Base-by-base conservation (phyloP, 2,113 vertebrate species). In the Ailurus styani region DNA sequence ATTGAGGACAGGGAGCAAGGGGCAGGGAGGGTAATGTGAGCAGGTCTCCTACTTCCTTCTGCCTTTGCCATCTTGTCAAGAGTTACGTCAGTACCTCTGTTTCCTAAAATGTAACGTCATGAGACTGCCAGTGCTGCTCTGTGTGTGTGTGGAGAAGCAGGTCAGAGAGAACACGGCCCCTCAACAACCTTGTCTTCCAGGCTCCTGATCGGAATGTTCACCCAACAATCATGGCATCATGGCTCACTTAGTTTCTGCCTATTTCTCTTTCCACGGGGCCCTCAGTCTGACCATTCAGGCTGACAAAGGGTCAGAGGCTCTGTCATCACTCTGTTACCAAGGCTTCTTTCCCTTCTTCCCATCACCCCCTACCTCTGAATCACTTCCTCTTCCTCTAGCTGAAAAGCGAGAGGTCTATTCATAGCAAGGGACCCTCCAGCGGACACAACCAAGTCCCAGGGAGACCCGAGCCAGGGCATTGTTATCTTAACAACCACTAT, bases 191-290 rank as follows among this genome's bases (percentile, higher is more conserved):
- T 45, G 37, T 15, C 21, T 21, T 47, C 50, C 10, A 13, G 12
- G 27, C 25, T n/a, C 20, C 1, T 10, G 10, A 14, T 3, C 10
- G 57, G 55, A 37, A 45, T 4, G 21, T 45, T 47, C 7, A 23
- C 40, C 10, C 47, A 37, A 6, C 13, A 78, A 55, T 60, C n/a
- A 29, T 0, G 14, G 68, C 60, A 20, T 25, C 54, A 5, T 0
- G 5, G 6, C 5, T 81, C 12, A 40, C 45, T 45, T n/a, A 37
- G 27, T 75, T 72, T 86, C 18, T 90, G 31, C 5, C 11, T 1
- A 6, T 57, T 47, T 9, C 6, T 83, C 27, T 54, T 66, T 66
- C 52, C 1, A 0, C 0, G 14, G 27, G 27, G 13, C 3, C 0
- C 29, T 83, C 31, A 8, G 4, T 50, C 6, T 57, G 62, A n/a